Evolutionary conservation across 2,797 vertebrate species (phyloP).

Genomic region (Pseudotriccus pelzelni): DNA sequence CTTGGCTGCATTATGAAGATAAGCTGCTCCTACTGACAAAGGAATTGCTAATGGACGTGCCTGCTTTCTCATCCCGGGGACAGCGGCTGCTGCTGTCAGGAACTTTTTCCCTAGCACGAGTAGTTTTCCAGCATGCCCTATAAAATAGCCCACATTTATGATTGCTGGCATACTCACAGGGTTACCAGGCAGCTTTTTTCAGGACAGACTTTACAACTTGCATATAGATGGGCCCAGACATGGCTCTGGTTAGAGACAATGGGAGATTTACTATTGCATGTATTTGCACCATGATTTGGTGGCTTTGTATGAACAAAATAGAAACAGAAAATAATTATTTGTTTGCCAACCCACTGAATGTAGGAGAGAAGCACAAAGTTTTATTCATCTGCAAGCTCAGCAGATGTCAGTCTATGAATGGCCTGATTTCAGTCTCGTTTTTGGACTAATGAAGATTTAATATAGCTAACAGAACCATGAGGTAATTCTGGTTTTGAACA

Average conservation of each 20-base stretch:
- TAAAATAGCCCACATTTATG: conserved; percentile 32
- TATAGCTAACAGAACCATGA: conserved; percentile 35
- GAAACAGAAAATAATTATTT: conserved; percentile 70
- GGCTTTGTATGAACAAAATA: conserved; percentile 13
- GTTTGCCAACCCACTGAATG: conserved; percentile 59
- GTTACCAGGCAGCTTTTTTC: conserved; percentile 47
- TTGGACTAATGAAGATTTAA: conserved; percentile 44
- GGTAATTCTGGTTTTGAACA: conserved; percentile 33
- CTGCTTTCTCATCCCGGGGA: background rate
- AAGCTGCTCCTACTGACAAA: conserved; percentile 29
- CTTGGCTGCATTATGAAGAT: conserved; percentile 13
- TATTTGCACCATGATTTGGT: conserved; percentile 33
- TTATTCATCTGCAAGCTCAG: conserved; percentile 47
- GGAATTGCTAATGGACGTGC: conserved; percentile 9
- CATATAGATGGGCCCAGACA: conserved; percentile 35
- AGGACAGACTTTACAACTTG: conserved; percentile 14
- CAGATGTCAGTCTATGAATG: conserved; percentile 55
- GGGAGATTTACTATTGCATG: conserved; percentile 52
- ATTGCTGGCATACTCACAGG: conserved; percentile 13
- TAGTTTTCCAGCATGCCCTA: background rate
- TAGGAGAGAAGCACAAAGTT: conserved; percentile 47
- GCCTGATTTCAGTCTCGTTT: conserved; percentile 32
- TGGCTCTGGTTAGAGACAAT: background rate
- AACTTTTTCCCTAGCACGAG: conserved; percentile 3
- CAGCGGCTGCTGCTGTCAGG: background rate